Conservation (phyloP, 2,888 invertebrate genomes). For the Callinectes sapidus region DNA sequence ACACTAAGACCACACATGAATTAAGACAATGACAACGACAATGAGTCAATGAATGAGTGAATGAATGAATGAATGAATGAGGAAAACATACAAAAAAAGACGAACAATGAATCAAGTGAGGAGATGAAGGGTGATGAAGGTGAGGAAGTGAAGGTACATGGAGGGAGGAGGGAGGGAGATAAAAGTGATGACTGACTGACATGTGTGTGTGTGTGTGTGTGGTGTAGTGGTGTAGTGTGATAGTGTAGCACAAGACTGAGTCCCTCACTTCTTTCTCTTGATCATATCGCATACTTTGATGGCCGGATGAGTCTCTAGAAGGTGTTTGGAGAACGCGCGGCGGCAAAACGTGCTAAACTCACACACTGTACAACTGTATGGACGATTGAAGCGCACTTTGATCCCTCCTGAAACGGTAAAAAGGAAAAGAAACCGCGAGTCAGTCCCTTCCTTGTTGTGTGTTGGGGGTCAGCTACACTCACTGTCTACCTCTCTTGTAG, state of each 20-base stretch:
- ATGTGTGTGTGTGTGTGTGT: no score
- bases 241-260: neutral
- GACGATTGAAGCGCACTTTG: conserved; percentile 73
- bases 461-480: conserved; percentile 42
- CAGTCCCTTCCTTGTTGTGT: conserved; percentile 52
- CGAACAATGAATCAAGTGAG: neutral
- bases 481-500: conserved; percentile 3
- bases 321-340: conserved; percentile 73
- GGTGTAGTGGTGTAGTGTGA: neutral
- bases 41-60: neutral
- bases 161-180: neutral
- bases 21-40: neutral
- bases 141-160: no score
- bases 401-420: conserved; percentile 73
- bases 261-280: conserved; percentile 71
- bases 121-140: no score
- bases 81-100: no score
- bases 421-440: conserved; percentile 70
- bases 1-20: no score
- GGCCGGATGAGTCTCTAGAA: conserved; percentile 73
- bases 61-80: neutral
- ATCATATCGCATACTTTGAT: conserved; percentile 73
- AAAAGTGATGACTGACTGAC: neutral
- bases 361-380: conserved; percentile 73
- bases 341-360: conserved; percentile 73